These are phyloP conservation scores for Patiria miniata DNA, from an alignment of 35 echinoderm and acorn worm species.

Conservation along the genomic window DNA sequence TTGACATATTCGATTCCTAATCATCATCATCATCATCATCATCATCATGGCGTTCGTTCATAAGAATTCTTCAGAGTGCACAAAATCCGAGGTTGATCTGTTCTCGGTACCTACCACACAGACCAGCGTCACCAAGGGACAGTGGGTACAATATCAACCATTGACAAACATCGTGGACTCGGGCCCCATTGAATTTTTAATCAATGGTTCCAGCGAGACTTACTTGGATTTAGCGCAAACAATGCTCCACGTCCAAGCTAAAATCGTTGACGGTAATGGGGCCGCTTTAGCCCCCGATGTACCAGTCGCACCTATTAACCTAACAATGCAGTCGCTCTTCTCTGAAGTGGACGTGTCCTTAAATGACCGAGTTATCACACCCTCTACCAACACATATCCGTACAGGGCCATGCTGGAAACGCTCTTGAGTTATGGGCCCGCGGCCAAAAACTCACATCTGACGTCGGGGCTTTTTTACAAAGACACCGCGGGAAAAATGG, in stretches of 20 bases:
- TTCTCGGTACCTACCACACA: conserved; percentile 45
- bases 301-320: conserved; percentile 29
- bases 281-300: conserved; percentile 23
- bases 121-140: conserved; percentile 35
- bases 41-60: conserved; percentile 47
- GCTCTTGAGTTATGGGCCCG: conserved; percentile 31
- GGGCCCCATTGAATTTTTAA: no score
- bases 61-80: conserved; percentile 48
- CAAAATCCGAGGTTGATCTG: conserved; percentile 66
- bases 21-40: no score
- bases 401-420: conserved; percentile 55
- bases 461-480: conserved; percentile 47
- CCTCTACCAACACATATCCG: conserved; percentile 19
- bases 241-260: conserved; percentile 34
- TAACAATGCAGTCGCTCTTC: conserved; percentile 34
- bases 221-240: conserved; percentile 49
- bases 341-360: conserved; percentile 5
- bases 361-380: conserved; percentile 41
- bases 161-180: conserved; percentile 41
- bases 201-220: no score
- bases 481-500: conserved; percentile 47
- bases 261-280: conserved; percentile 28
- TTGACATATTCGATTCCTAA: conserved; percentile 39
- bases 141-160: conserved; percentile 49
- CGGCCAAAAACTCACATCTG: conserved; percentile 50